Percentiles rank a stretch among this genome's conserved stretches.
These are phyloP conservation scores for Incurvaria masculella DNA, from an alignment of 2,888 invertebrate species.

Conservation along the genomic window DNA sequence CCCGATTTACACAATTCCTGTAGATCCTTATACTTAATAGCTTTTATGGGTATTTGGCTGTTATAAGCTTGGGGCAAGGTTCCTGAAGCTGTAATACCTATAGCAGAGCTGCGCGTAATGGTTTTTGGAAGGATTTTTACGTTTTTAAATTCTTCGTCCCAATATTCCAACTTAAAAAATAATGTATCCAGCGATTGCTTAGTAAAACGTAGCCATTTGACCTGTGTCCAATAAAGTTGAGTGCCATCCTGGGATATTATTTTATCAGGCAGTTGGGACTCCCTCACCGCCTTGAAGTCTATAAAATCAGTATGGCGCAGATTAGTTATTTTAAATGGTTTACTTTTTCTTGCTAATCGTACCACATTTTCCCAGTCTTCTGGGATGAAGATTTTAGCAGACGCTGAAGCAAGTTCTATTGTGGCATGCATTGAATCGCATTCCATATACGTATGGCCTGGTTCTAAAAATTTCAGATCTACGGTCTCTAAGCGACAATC, in stretches of 20 bases:
- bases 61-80: neutral
- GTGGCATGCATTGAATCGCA: conserved; percentile 5
- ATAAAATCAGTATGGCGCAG: neutral
- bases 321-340: neutral
- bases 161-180: neutral
- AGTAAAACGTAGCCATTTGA: conserved; percentile 7
- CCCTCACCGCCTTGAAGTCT: neutral
- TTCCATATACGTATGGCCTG: conserved; percentile 11
- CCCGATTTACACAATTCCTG: neutral
- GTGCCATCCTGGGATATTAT: conserved; percentile 2
- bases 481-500: conserved; percentile 3
- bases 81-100: neutral
- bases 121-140: neutral
- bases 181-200: conserved; percentile 1
- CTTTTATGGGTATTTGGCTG: neutral
- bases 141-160: neutral
- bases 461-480: conserved; percentile 10
- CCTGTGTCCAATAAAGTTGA: conserved; percentile 3
- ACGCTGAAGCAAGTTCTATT: conserved; percentile 4
- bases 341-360: neutral
- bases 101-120: neutral
- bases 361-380: conserved; percentile 4
- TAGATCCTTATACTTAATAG: neutral
- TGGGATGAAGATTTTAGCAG: conserved; percentile 5
- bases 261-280: neutral